Evolutionary conservation across 2,113 vertebrate genomes (phyloP).

Genomic region (Hippocampus comes): DNA sequence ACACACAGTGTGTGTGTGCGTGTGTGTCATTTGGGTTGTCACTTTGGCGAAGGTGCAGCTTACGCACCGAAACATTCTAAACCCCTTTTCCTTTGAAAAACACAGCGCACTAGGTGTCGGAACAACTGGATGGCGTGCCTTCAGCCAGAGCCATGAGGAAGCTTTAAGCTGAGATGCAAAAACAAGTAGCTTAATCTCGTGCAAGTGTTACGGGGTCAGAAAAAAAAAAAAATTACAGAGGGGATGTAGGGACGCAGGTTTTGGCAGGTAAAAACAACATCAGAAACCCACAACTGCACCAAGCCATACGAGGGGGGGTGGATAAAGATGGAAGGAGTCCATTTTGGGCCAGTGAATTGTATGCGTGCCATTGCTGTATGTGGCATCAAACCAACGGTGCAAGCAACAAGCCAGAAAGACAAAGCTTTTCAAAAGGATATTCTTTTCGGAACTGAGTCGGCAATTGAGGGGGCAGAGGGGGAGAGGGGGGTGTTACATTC

Average conservation of each 20-base stretch:
- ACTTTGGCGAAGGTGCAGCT: background rate
- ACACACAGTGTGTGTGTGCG: background rate
- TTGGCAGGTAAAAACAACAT: slow-evolving; percentile 4
- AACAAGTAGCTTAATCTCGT: slow-evolving; percentile 17
- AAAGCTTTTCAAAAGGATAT: slow-evolving; percentile 10
- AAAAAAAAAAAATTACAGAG: background rate
- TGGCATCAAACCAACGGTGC: slow-evolving; percentile 19
- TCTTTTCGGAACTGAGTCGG: background rate
- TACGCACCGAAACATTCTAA: background rate
- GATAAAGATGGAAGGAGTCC: background rate
- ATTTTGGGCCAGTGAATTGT: slow-evolving; percentile 4
- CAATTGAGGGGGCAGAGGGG: background rate
- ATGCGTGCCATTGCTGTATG: slow-evolving; percentile 12
- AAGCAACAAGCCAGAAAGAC: slow-evolving; percentile 41
- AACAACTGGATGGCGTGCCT: slow-evolving; percentile 12
- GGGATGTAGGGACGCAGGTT: background rate
- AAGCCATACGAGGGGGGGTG: slow-evolving; percentile 7
- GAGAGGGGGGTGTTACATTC: slow-evolving; percentile 3
- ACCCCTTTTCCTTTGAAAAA: background rate
- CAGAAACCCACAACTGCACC: slow-evolving; percentile 11
- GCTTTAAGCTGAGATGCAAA: slow-evolving; percentile 3
- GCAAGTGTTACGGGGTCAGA: slow-evolving; percentile 22
- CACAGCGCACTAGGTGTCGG: background rate
- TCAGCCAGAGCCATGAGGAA: slow-evolving; percentile 15
- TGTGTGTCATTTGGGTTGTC: too few relatives aligned